These are phyloP conservation scores for Andrena haemorrhoa DNA, from an alignment of 2,888 invertebrate genomes.

Conservation along the genomic window DNA sequence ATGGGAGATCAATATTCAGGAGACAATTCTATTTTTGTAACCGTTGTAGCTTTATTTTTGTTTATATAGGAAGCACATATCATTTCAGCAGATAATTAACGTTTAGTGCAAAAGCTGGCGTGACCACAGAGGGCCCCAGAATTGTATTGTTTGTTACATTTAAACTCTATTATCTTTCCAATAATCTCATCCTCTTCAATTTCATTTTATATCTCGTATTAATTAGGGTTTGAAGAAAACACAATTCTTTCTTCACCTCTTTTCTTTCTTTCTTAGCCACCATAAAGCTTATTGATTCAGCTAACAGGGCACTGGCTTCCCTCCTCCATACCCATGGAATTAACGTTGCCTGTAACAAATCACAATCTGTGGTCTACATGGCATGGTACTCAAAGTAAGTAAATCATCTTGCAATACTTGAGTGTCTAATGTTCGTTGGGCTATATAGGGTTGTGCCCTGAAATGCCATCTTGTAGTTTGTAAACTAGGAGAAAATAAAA, in stretches of 20 bases:
- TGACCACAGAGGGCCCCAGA: background rate
- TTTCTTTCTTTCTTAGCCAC: too few relatives aligned
- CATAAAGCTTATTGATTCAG: too few relatives aligned
- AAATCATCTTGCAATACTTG: too few relatives aligned
- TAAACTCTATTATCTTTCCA: background rate
- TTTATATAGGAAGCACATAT: background rate
- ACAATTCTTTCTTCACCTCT: too few relatives aligned
- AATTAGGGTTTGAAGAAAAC: background rate
- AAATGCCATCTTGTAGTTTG: too few relatives aligned
- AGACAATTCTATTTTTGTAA: background rate
- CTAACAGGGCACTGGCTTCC: too few relatives aligned
- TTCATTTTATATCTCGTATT: background rate
- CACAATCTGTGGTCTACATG: background rate
- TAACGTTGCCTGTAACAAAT: background rate
- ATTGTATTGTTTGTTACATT: too few relatives aligned
- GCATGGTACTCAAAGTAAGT: too few relatives aligned
- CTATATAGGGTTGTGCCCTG: too few relatives aligned
- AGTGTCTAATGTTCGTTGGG: too few relatives aligned
- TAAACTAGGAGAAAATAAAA: too few relatives aligned
- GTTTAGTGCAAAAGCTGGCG: background rate
- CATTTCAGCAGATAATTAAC: background rate
- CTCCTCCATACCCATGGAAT: background rate
- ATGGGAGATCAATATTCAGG: background rate
- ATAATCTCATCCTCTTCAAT: background rate
- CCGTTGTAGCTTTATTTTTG: background rate